Conservation (phyloP, 2,797 vertebrate genomes). For the Mycteria americana region DNA sequence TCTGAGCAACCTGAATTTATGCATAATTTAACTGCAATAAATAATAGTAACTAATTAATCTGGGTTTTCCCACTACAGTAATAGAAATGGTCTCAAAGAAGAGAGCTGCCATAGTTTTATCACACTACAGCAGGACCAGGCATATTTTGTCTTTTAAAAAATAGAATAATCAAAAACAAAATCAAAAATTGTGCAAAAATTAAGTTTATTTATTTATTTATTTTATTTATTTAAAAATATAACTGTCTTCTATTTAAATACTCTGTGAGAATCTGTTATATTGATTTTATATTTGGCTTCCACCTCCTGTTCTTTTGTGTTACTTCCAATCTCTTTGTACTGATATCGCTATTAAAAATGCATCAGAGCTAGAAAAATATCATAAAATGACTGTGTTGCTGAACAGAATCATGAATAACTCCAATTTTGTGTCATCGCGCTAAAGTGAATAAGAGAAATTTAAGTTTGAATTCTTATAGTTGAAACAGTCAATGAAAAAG, state of each 20-base stretch:
- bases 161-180: not conserved
- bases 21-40: not conserved
- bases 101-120: not conserved
- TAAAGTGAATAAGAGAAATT: constrained; percentile 6
- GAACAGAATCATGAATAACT: constrained; percentile 33
- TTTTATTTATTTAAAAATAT: not conserved
- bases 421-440: not conserved
- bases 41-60: not conserved
- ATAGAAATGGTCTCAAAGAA: not conserved
- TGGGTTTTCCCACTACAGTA: not conserved
- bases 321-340: constrained; percentile 32
- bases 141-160: not conserved
- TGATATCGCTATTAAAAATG: constrained; percentile 49
- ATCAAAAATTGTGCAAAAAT: not conserved
- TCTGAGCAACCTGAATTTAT: not conserved
- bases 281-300: constrained; percentile 31
- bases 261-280: not conserved
- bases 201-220: not conserved
- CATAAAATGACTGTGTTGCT: constrained; percentile 20
- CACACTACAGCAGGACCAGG: not conserved
- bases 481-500: constrained; percentile 42
- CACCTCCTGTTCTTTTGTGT: not conserved
- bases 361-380: constrained; percentile 38
- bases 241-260: not conserved
- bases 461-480: constrained; percentile 25